phyloP scores from a whole-genome alignment of 1,140 invertebrate species.

The Metopolophium dirhodum region DNA sequence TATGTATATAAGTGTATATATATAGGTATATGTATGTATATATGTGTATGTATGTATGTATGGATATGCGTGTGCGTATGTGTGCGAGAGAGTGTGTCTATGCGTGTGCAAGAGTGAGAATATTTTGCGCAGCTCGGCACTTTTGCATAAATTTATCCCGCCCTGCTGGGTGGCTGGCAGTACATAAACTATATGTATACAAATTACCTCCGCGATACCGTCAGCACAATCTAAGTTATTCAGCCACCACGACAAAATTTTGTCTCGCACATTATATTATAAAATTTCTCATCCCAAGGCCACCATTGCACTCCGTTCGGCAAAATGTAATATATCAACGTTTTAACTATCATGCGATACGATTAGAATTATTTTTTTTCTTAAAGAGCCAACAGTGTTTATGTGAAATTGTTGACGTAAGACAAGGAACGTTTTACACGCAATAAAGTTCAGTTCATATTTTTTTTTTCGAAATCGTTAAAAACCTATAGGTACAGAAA shows the following conservation, averaged over 20 bases:
- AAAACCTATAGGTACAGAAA: background rate
- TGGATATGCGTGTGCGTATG: background rate
- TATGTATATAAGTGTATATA: too few relatives aligned
- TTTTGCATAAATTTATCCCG: conserved; percentile 4
- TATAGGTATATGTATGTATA: background rate
- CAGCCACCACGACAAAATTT: background rate
- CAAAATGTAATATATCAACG: background rate
- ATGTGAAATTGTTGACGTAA: background rate
- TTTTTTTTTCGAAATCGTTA: background rate
- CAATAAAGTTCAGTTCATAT: background rate
- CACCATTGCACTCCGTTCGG: background rate
- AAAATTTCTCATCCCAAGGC: conserved; percentile 15
- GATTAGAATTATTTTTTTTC: background rate
- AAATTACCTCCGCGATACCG: background rate
- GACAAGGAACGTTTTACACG: background rate
- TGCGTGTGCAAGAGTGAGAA: background rate
- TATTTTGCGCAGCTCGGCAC: background rate
- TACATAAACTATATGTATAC: background rate
- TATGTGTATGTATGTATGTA: background rate
- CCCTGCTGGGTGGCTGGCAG: background rate
- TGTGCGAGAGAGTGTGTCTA: background rate
- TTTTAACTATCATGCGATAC: background rate
- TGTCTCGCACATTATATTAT: background rate
- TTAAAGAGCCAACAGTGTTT: background rate
- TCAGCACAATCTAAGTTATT: background rate